Base-by-base conservation (phyloP, 2,113 vertebrate species). In the Acrocephalus kingi region DNA sequence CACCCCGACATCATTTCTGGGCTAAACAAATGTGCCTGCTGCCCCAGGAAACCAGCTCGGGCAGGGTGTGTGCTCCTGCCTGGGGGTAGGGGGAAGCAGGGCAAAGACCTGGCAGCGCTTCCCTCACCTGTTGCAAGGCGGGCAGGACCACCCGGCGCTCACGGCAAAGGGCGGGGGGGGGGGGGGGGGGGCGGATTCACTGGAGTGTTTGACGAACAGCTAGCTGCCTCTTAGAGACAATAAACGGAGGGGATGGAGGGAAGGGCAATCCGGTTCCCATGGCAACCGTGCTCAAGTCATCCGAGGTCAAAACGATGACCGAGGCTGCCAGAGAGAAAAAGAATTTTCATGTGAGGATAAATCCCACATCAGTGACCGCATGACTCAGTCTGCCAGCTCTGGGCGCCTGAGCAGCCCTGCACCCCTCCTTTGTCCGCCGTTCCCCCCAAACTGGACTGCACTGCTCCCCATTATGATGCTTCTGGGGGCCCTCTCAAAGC, bases 381-480 rank as follows among this genome's bases (percentile, higher is more conserved):
- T 41, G 75, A 52, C 33, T 71, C 64, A 16, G 51, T 12, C 30
- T 56, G 56, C 19, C 84, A 59, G 62, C 33, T 45, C 43, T 2
- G 49, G 25, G 20, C 27, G 45, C 67, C 52, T 21, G 6, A 39
- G 52, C 48, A n/a, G 76, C 72, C 43, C 46, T 15, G 49, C 37
- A 17, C 5, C 4, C 24, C 30, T 8, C 1, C 6, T 27, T 33
- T 3, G 8, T 27, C n/a, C 0, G 0, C 25, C 7, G 5, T 5
- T 2, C 1, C 4, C 28, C 43, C 23, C 9, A 51, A 30, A 41
- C 31, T 5, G 33, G 25, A 13, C 25, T 7, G 46, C 71, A 13
- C 7, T 27, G 25, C 51, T 85, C 37, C 46, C 15, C 0, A 0
- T 33, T 22, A 3, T 4, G 2, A 21, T 10, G 41, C 63, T 76